Conservation (phyloP, 2,888 invertebrate genomes). For the Pediacus dermestoides region DNA sequence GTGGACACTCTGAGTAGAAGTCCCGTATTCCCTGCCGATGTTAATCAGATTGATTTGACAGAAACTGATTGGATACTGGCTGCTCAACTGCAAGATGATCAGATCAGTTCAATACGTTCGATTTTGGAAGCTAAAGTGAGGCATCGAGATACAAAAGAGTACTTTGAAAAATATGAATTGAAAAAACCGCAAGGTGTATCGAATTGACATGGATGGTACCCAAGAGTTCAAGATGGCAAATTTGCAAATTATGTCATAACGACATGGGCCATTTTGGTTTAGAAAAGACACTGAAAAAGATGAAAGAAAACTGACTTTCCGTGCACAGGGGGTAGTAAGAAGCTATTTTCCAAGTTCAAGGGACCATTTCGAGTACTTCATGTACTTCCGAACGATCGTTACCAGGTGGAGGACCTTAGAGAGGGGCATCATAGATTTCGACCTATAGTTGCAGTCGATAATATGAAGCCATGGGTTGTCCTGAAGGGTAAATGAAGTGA, state of each 20-base stretch:
- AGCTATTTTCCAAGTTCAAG: no score
- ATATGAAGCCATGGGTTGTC: no score
- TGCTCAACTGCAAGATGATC: constrained; percentile 13
- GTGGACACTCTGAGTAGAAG: constrained; percentile 18
- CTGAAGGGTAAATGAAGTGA: no score
- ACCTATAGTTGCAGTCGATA: no score
- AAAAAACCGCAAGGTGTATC: not conserved
- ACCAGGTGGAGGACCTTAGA: no score
- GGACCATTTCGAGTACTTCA: no score
- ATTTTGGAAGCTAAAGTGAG: constrained; percentile 1
- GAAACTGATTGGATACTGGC: constrained; percentile 17
- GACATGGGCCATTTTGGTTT: constrained; percentile 28
- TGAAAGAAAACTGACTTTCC: not conserved
- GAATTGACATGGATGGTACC: no score
- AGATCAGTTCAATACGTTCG: constrained; percentile 1
- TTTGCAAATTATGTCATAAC: constrained; percentile 38
- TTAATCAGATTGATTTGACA: constrained; percentile 12
- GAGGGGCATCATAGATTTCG: no score
- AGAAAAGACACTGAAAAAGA: constrained; percentile 3
- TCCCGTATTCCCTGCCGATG: constrained; percentile 8
- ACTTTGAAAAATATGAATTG: constrained; percentile 7
- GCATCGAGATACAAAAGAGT: constrained; percentile 2
- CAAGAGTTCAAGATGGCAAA: constrained; percentile 29
- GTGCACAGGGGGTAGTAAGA: not conserved
- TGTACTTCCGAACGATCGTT: no score